phyloP scores from a whole-genome alignment of 53 echinoderm and acorn worm genomes.

The Echinometra lucunter region DNA sequence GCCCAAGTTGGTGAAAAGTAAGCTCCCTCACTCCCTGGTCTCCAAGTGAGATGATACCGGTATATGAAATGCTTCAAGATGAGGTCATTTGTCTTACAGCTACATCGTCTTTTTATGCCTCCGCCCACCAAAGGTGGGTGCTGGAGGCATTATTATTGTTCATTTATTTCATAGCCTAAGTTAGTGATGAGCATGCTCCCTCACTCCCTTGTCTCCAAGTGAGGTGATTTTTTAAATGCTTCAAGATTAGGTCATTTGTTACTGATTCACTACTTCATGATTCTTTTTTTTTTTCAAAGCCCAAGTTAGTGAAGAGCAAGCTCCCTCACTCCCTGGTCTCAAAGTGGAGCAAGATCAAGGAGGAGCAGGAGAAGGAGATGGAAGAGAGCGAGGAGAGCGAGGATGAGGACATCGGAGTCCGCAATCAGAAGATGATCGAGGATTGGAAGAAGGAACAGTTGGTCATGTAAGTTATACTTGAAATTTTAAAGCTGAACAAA shows the following conservation, averaged over 20 bases:
- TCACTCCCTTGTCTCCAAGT: neutral
- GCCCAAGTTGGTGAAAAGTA: constrained; percentile 45
- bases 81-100: too few relatives aligned
- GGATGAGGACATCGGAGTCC: constrained; percentile 81
- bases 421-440: constrained; percentile 80
- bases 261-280: neutral
- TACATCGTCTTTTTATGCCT: too few relatives aligned
- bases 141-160: too few relatives aligned
- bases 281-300: neutral
- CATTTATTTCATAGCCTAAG: neutral
- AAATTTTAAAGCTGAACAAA: neutral
- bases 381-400: constrained; percentile 81
- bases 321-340: constrained; percentile 87
- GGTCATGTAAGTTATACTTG: constrained; percentile 71
- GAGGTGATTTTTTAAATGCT: too few relatives aligned
- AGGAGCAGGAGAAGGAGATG: constrained; percentile 91
- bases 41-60: neutral
- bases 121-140: too few relatives aligned
- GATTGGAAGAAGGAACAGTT: constrained; percentile 95
- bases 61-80: too few relatives aligned
- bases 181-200: constrained; percentile 73
- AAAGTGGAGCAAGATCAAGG: constrained; percentile 95
- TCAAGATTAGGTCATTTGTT: too few relatives aligned
- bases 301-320: constrained; percentile 80
- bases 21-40: constrained; percentile 55